Evolutionary conservation across 2,888 invertebrate genomes (phyloP), one percentile per base, ranked within the genome.

Genomic region (Aphrophora alni): DNA sequence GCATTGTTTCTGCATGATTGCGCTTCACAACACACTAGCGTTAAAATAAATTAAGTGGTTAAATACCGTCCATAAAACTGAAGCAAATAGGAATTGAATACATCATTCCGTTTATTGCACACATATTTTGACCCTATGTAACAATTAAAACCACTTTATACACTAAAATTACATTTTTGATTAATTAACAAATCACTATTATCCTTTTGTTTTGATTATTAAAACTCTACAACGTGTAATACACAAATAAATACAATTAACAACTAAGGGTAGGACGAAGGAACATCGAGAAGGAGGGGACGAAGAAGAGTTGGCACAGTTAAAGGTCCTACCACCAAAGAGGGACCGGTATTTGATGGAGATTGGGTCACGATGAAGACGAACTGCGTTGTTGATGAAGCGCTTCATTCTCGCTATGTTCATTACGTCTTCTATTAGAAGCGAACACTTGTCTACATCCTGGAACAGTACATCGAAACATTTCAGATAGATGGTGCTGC

Each of bases 381-480:
- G 75, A 83, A 71, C 68, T 69, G 21, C 26, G 25, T 8, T 70
- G 70, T 14, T 73, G 76, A 72, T 92, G 92, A 27, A 91, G 87
- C 81, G 89, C 88, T 83, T 93, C 93, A 84, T 93, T 92, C 85
- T 94, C 94, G 82, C 93, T 92, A 88, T 95, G 95, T 75, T 93
- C 90, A 87, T 95, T 95, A 82, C 95, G 91, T 84, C 93, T 93
- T 83, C 95, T 94, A 85, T 93, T 91, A 14, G 95, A 95, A 82
- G 94, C 92, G 88, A 95, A 96, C 74, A 94, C 93, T 85, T 94
- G 93, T 75, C 92, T 93, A 88, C 95, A 95, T 17, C 95, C 95
- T 81, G 91, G 91, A 75, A 94, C 90, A n/a, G 93, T 92, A 89
- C 95, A 95, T 83, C 92, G 91, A 86, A 93, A 93, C 89, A 95